Base-by-base conservation (phyloP, 2,113 vertebrate genomes). In the Phoxinus phoxinus region DNA sequence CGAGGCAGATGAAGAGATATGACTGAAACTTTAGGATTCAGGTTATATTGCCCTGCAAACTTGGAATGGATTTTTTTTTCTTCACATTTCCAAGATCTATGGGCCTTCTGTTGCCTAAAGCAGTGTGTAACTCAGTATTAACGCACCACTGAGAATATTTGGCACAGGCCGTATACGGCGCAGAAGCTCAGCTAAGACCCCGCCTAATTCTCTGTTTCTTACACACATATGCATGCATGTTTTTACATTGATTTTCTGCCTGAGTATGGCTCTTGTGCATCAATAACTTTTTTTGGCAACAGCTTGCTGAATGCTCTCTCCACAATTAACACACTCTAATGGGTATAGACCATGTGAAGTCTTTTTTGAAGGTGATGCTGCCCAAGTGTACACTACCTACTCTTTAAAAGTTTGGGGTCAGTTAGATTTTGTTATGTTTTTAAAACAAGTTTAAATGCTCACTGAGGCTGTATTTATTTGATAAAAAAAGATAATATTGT, bases 1-100 rank as follows among this genome's bases (percentile, higher is more conserved):
- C 77, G 88, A 92, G 27, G 86, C 21, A 58, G 86, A 84, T 83
- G 84, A 86, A 81, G 73, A 93, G 94, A 93, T 95, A 93, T 27
- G 37, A 61, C 15, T 19, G 94, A 89, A 77, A 4, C 19, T 59
- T 74, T 9, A 81, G 61, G 23, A 32, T 73, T 58, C 12, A 3
- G 67, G 27, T 9, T 67, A 48, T 63, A 25, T 61, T 51, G 19
- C 37, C 9, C 8, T 6, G 15, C 15, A 65, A 63, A 46, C 13
- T 56, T 81, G 37, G 8, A 81, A 46, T 30, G 6, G 11, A 59
- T 35, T 11, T 23, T 53, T 7, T 37, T 30, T 30, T 21, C 37
- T 79, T 25, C 27, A 65, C 44, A 56, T 67, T 63, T 61, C 41
- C 12, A 35, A 84, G 37, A 63, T 63, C 79, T 58, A 41, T 37